phyloP scores from a whole-genome alignment of 2,797 vertebrate species.

The Siniperca undulata region DNA sequence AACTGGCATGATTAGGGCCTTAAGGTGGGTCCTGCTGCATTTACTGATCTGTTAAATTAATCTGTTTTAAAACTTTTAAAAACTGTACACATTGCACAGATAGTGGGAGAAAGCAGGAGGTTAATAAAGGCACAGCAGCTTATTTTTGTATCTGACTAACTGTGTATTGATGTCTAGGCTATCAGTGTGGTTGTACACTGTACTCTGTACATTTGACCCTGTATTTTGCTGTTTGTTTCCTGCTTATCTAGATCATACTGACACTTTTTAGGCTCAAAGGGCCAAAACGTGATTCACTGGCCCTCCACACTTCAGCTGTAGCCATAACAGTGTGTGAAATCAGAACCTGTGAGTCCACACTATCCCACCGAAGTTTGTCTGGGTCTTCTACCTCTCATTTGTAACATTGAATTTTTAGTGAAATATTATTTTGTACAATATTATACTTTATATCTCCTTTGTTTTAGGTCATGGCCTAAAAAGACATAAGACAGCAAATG shows the following conservation, averaged over 20 bases:
- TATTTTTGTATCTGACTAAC: neutral
- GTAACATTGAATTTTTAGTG: neutral
- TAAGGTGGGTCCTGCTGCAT: neutral
- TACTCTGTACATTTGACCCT: conserved; percentile 50
- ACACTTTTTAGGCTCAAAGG: neutral
- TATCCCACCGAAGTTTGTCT: neutral
- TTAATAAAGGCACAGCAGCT: neutral
- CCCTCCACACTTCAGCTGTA: neutral
- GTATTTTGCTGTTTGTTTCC: conserved; percentile 2
- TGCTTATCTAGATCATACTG: conserved; percentile 13
- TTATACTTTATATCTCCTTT: neutral
- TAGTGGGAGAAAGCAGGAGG: neutral
- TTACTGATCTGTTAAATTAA: neutral
- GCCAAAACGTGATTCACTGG: conserved; percentile 3
- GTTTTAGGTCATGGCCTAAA: neutral
- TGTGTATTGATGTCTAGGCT: conserved; percentile 1
- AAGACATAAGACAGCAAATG: neutral
- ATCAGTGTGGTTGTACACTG: conserved; percentile 12
- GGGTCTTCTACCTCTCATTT: neutral
- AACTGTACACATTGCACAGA: neutral
- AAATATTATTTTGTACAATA: neutral
- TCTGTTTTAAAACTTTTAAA: too few relatives aligned
- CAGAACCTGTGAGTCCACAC: neutral
- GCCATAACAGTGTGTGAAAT: neutral
- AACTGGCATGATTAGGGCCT: neutral